These are phyloP conservation scores for Parochlus steinenii DNA, from an alignment of 2,888 invertebrate species.

Conservation along the genomic window DNA sequence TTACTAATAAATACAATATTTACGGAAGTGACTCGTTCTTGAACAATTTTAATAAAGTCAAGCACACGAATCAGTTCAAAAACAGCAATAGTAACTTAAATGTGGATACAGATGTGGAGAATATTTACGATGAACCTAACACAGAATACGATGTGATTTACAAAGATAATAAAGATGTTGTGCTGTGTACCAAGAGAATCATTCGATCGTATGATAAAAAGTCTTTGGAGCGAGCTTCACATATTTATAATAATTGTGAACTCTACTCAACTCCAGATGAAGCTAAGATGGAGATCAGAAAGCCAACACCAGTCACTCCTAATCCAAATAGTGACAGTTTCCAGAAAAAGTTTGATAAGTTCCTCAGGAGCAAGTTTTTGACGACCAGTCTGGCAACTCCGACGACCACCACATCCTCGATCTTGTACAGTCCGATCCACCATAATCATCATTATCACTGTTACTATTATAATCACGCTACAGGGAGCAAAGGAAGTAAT, in stretches of 20 bases:
- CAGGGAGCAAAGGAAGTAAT: slow-evolving; percentile 14
- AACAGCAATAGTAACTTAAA: slow-evolving; percentile 12
- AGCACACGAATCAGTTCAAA: slow-evolving; percentile 1
- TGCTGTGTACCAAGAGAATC: slow-evolving; percentile 10
- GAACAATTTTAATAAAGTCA: slow-evolving; percentile 16
- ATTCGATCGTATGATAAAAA: slow-evolving; percentile 10
- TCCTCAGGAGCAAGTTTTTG: slow-evolving; percentile 11
- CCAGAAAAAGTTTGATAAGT: slow-evolving; percentile 12
- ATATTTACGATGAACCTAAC: slow-evolving; percentile 31
- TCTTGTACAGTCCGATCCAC: slow-evolving; percentile 26
- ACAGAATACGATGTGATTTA: slow-evolving; percentile 12
- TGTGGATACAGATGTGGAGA: slow-evolving; percentile 22
- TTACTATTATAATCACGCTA: too few species aligned
- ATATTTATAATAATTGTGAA: slow-evolving; percentile 7
- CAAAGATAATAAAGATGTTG: slow-evolving; percentile 11
- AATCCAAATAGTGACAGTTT: slow-evolving; percentile 13
- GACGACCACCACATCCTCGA: slow-evolving; percentile 11
- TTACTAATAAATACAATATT: slow-evolving; percentile 14
- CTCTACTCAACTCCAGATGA: slow-evolving; percentile 2
- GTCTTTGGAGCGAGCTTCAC: slow-evolving; percentile 5
- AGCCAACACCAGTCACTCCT: slow-evolving; percentile 2
- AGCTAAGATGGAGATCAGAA: background rate
- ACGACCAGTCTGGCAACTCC: slow-evolving; percentile 10
- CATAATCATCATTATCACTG: too few species aligned
- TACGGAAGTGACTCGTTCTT: slow-evolving; percentile 29